These are phyloP conservation scores for Nesogale talazaci DNA, from an alignment of 2,113 vertebrate genomes.

Conservation along the genomic window DNA sequence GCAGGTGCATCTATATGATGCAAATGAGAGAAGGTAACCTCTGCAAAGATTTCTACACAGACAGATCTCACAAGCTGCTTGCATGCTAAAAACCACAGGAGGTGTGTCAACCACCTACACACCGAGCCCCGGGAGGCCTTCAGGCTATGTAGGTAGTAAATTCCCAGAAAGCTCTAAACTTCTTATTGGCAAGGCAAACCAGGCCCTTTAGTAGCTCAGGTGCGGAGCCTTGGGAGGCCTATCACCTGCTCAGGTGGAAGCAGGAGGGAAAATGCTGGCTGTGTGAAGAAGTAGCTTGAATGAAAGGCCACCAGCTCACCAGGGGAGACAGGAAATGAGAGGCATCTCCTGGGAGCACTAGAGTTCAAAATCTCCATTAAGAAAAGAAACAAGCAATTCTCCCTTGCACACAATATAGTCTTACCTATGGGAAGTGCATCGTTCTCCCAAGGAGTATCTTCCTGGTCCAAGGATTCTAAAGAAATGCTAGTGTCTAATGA, in stretches of 20 bases:
- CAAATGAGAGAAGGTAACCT: conserved; percentile 78
- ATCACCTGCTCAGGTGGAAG: conserved; percentile 67
- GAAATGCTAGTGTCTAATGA: background rate
- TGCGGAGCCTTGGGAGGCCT: conserved; percentile 67
- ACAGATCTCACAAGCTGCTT: conserved; percentile 79
- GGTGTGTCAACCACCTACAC: conserved; percentile 43
- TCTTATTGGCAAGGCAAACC: conserved; percentile 46
- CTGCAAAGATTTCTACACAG: conserved; percentile 59
- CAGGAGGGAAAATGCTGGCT: conserved; percentile 56
- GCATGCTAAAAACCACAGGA: conserved; percentile 65
- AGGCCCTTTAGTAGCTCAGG: conserved; percentile 63
- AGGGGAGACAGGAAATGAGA: conserved; percentile 48
- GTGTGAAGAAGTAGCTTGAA: conserved; percentile 6
- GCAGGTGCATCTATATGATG: conserved; percentile 70
- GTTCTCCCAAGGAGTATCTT: background rate
- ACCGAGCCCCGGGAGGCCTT: conserved; percentile 66
- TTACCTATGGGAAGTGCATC: background rate
- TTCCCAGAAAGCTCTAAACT: conserved; percentile 61
- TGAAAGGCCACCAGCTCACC: conserved; percentile 54
- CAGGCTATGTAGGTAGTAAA: conserved; percentile 47
- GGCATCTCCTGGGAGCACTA: conserved; percentile 47
- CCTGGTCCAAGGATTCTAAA: conserved; percentile 26
- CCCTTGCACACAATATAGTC: background rate
- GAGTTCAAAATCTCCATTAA: conserved; percentile 57
- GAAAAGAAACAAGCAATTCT: background rate